Evolutionary conservation across 2,113 vertebrate genomes (phyloP).

Genomic region (Anguilla japonica): DNA sequence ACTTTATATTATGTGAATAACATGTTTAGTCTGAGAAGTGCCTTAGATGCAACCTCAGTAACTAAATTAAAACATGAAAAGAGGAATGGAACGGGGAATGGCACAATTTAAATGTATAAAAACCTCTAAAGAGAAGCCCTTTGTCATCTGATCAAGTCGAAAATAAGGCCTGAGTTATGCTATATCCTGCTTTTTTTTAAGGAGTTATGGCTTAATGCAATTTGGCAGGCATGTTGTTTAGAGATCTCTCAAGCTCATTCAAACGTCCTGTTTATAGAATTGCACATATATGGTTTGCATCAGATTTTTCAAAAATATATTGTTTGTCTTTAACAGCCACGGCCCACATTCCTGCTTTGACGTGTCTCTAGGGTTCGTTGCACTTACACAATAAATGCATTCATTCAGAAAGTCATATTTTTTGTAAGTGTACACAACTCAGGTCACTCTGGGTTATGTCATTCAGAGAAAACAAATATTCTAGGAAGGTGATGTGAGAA

Average conservation of each 20-base stretch:
- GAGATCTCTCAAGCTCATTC: not conserved
- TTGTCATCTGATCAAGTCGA: not conserved
- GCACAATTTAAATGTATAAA: not conserved
- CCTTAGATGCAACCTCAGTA: not conserved
- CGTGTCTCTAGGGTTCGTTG: not conserved
- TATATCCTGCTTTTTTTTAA: not conserved
- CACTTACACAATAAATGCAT: not conserved
- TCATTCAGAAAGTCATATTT: not conserved
- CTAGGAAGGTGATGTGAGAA: not conserved
- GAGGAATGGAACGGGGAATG: not conserved
- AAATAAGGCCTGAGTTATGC: not conserved
- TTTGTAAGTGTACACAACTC: not conserved
- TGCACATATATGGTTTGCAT: constrained; percentile 6
- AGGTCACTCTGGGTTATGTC: not conserved
- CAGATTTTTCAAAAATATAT: not conserved
- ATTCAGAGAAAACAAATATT: not conserved
- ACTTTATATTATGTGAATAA: not conserved
- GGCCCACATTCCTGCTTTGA: not conserved
- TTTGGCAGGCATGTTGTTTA: not conserved
- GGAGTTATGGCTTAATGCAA: not conserved
- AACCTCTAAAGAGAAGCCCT: not conserved
- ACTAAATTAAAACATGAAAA: not conserved
- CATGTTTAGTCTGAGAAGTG: not conserved
- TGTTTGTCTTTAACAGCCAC: not conserved
- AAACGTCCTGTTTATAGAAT: not conserved